Evolutionary conservation across 2,113 vertebrate species (phyloP), one percentile per base, ranked within the genome.

Genomic region (Perca flavescens): DNA sequence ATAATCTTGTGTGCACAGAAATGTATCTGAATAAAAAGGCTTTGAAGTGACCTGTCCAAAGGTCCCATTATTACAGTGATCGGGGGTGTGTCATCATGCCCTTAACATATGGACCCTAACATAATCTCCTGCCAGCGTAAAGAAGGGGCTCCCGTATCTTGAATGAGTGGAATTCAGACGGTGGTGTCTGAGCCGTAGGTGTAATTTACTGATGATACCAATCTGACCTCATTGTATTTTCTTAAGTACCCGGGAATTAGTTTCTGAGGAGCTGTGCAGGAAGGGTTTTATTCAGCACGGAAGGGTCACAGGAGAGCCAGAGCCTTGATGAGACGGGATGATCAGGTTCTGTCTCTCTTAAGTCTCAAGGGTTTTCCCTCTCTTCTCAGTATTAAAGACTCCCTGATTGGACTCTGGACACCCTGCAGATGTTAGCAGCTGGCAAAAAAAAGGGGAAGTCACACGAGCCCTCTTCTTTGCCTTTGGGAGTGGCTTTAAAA

Each of bases 321-420:
- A 75, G 85, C 83, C 85, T 90, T 92, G 92, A 93, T 93, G 91
- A 93, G 91, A 85, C 78, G 12, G 90, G 91, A 94, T 92, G 91
- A 93, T 93, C 94, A 86, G 89, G 88, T 88, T 88, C 91, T 73
- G 52, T 89, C 83, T 91, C 89, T 85, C 84, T 85, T 82, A 82
- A 81, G 89, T 91, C 94, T 94, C 91, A 25, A 86, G 87, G 92
- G 90, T 85, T 89, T 90, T 43, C 40, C 72, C 78, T 89, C 84
- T 88, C 72, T 56, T 69, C 88, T 83, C 81, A 0, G 71, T 34
- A 87, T 89, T 91, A 87, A 87, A 90, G 86, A 86, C 78, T 77
- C 78, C 25, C 88, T 93, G 93, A 94, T 94, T 95, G 93, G 92
- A 89, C 91, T 88, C 86, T 87, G 91, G 91, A 91, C 83, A 69